Evolutionary conservation across 2,888 invertebrate genomes (phyloP), one percentile per base, ranked within the genome.

Genomic region (Drosophila multiciliata): DNA sequence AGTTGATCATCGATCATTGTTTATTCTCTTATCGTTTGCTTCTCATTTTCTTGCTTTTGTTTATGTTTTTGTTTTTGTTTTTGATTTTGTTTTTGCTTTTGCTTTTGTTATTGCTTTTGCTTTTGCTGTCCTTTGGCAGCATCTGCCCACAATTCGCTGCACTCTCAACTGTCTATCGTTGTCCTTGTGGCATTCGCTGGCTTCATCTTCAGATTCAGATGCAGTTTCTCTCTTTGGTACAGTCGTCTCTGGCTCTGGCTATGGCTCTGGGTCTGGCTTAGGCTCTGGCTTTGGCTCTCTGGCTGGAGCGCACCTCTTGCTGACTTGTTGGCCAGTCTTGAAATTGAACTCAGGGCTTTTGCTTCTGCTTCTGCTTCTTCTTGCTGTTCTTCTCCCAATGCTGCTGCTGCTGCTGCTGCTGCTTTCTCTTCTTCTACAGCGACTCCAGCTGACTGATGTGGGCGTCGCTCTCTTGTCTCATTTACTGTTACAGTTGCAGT

Each of bases 81-180:
- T 66, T 59, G 66, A n/a, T 59, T 29, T 75, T 75, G 38, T 3
- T 72, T 54, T 66, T 59, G 66, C 40, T 59, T 58, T 50, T 69
- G 55, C 52, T 70, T 15, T 35, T 33, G 17, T 3, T 52, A 15
- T 52, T 52, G 52, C 20, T 52, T 35, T 65, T 38, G 20, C 9
- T 35, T 40, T 20, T 35, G n/a, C 53, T 69, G 70, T 36, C 62
- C 59, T 26, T 63, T 61, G 81, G 72, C 87, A 75, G 66, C 65
- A 54, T 52, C 45, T 67, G 75, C 75, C 80, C 64, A 65, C 69
- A 65, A 67, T 59, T 78, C 66, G 87, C 59, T 70, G 69, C 87
- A 88, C 89, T 84, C 83, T 84, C 83, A 84, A 84, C 83, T 84
- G 73, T 84, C 86, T 72, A 63, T 49, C 53, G 66, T 35, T 64